These are phyloP conservation scores for Synanthedon myopaeformis DNA, from an alignment of 2,888 invertebrate genomes.

Conservation along the genomic window DNA sequence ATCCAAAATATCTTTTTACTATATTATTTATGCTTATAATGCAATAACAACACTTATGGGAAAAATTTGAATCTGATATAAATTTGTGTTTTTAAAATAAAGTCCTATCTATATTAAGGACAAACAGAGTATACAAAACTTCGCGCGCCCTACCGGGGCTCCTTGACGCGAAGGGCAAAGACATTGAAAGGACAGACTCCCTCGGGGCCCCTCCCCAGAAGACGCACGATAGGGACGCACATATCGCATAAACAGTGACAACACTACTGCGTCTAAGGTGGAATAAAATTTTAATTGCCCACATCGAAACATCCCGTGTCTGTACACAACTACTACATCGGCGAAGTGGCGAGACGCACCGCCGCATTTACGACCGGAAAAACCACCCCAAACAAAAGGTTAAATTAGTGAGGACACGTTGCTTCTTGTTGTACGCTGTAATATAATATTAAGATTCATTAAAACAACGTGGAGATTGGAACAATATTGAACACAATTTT, in stretches of 20 bases:
- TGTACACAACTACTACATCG: slow-evolving; percentile 37
- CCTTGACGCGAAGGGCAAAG: slow-evolving; percentile 70
- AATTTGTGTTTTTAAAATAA: not conserved
- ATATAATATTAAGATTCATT: slow-evolving; percentile 1
- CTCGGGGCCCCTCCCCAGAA: slow-evolving; percentile 70
- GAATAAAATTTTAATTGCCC: slow-evolving; percentile 70
- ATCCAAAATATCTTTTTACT: no score
- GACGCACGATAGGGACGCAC: slow-evolving; percentile 47
- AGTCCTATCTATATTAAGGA: slow-evolving; percentile 38
- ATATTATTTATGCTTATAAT: no score
- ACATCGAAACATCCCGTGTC: slow-evolving; percentile 43
- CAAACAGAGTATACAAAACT: slow-evolving; percentile 23
- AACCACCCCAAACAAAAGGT: slow-evolving; percentile 61
- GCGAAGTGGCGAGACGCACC: slow-evolving; percentile 40
- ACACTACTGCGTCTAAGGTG: slow-evolving; percentile 55
- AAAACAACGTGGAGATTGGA: no score
- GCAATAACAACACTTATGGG: no score
- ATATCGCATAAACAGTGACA: slow-evolving; percentile 37
- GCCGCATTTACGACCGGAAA: slow-evolving; percentile 49
- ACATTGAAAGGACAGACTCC: slow-evolving; percentile 76
- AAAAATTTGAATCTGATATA: no score
- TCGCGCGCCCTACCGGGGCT: slow-evolving; percentile 60
- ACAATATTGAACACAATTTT: no score
- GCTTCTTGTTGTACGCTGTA: slow-evolving; percentile 31
- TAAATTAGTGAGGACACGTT: slow-evolving; percentile 59